A percentile compares a stretch with the other conserved stretches of the same genome.
phyloP scores from a whole-genome alignment of 2,888 invertebrate species.

The Fabriciana adippe region DNA sequence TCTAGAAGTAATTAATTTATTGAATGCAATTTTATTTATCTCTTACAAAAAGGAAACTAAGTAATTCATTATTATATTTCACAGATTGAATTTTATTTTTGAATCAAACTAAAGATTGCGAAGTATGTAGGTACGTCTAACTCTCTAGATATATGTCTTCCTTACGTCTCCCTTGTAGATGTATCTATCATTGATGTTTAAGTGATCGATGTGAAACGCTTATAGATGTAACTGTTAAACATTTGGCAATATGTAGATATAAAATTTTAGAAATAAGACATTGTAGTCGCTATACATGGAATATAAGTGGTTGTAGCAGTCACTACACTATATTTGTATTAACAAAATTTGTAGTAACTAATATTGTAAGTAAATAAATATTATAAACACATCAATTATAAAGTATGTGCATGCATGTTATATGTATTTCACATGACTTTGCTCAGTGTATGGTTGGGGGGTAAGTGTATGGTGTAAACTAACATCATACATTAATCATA shows the following conservation, averaged over 20 bases:
- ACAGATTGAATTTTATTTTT: not conserved
- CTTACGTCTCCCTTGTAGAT: conserved; percentile 56
- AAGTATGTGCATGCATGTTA: not conserved
- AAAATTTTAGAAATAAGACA: conserved; percentile 28
- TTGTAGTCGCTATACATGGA: conserved; percentile 19
- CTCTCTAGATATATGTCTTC: conserved; percentile 48
- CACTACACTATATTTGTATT: not conserved
- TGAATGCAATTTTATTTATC: too few species aligned
- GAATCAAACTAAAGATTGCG: not conserved
- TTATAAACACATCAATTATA: not conserved
- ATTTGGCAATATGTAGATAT: conserved; percentile 37
- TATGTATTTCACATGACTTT: not conserved
- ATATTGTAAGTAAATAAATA: not conserved
- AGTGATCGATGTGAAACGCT: conserved; percentile 80
- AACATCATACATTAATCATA: too few species aligned
- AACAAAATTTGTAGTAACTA: too few species aligned
- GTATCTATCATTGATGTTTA: conserved; percentile 56
- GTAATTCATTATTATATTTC: too few species aligned
- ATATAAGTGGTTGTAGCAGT: conserved; percentile 7
- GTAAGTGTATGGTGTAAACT: too few species aligned
- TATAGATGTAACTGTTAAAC: conserved; percentile 58
- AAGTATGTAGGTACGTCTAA: conserved; percentile 23
- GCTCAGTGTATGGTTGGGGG: too few species aligned
- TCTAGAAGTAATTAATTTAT: too few species aligned
- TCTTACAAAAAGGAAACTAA: too few species aligned